Evolutionary conservation across 92 coral and sea anemone genomes (phyloP), one percentile per base, ranked within the genome.

Genomic region (Parazoanthus atlanticus): DNA sequence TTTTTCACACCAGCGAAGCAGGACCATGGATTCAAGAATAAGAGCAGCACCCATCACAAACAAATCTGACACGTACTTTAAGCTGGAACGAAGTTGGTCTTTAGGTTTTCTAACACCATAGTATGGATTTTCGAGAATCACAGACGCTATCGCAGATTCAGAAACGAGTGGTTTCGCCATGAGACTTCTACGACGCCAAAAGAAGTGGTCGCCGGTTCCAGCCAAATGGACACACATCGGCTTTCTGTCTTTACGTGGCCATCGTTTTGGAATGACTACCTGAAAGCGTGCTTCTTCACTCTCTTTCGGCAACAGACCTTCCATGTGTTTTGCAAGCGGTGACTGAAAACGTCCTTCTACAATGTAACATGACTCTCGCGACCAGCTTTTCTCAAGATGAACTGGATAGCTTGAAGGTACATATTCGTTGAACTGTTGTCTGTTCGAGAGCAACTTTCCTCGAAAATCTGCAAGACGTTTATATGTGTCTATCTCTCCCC

Each of bases 171-270:
- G 99, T 85, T 97, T 97, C 12, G 99, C 99, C 94, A 95, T 93
- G 73, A 97, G 89, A 89, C 93, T 94, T 91, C 99, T 88, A 58
- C 99, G 92, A 71, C 98, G 93, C 99, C 99, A 97, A 88, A 88
- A 97, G 81, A 90, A 89, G 78, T 97, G 99, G 90, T 97, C 99
- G 29, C 99, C 99, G 0, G 99, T 97, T 0, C 99, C 99, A 33
- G 99, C 99, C 11, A 97, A 81, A 31, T 95, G 98, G 15, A 97
- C 89, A 72, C 99, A 97, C 69, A 93, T 86, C 5, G 99, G 97
- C 73, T 91, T 93, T 78, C 93, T 93, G 69, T 82, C 92, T 43
- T 90, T 89, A 34, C 90, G 88, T 28, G 69, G 91, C 94, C 96
- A 93, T 61, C 89, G 86, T 46, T 89, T 95, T 33, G 99, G 99